Conservation (phyloP, 2,113 vertebrate genomes). For the Cichladusa arquata region DNA sequence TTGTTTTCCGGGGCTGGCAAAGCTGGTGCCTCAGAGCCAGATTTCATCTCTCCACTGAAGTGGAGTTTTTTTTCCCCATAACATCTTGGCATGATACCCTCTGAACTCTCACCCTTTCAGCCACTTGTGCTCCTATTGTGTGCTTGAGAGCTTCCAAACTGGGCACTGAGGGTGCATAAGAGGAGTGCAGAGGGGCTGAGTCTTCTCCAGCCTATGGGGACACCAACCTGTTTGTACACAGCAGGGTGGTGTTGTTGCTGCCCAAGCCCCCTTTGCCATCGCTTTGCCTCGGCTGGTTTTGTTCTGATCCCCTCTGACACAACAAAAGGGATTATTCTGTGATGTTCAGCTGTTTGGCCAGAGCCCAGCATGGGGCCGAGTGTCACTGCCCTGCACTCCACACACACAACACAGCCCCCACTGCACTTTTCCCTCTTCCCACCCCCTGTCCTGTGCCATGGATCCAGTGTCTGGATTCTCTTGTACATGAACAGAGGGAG, state of each 20-base stretch:
- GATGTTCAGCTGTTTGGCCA: slow-evolving; percentile 1
- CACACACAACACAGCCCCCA: rapidly evolving
- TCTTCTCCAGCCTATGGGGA: neutral
- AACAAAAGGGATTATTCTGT: slow-evolving; percentile 46
- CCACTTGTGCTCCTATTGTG: neutral
- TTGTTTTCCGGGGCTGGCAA: neutral
- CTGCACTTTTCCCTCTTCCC: neutral
- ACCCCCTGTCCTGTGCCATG: rapidly evolving
- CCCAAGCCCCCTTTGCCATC: neutral
- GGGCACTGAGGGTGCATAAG: rapidly evolving
- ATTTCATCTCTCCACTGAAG: neutral
- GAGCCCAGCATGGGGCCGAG: neutral
- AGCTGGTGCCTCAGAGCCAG: neutral
- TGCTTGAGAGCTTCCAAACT: neutral
- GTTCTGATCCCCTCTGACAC: neutral
- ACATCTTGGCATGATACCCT: neutral
- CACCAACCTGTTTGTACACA: neutral
- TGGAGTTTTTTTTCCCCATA: rapidly evolving
- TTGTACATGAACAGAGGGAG: rapidly evolving
- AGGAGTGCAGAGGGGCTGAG: rapidly evolving
- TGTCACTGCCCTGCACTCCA: neutral
- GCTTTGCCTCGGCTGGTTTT: neutral
- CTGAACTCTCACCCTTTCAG: neutral
- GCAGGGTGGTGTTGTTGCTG: neutral
- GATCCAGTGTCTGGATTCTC: rapidly evolving